phyloP scores from a whole-genome alignment of 1,140 invertebrate species.

The Aphelenchoides fujianensis region DNA sequence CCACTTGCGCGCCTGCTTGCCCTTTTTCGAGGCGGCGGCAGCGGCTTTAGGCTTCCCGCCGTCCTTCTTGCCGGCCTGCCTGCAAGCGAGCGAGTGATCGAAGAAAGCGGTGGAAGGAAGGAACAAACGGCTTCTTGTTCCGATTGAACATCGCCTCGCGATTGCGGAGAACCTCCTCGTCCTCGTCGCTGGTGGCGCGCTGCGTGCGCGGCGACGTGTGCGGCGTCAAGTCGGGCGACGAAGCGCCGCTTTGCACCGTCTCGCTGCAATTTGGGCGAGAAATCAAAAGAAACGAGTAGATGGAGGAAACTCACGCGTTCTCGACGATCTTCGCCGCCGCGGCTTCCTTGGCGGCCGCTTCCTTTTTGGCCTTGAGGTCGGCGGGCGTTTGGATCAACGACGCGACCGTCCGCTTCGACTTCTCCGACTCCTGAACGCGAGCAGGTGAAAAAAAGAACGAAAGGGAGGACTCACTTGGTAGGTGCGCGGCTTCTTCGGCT shows the following conservation, averaged over 20 bases:
- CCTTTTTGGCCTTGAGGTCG: slow-evolving; percentile 48
- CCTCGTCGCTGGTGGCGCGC: slow-evolving; percentile 31
- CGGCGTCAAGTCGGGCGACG: background rate
- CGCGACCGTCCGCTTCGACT: slow-evolving; percentile 96
- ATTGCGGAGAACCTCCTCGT: slow-evolving; percentile 62
- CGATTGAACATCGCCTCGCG: slow-evolving; percentile 59
- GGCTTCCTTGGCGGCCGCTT: slow-evolving; percentile 15
- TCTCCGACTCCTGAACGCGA: slow-evolving; percentile 88
- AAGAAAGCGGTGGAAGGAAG: too few relatives aligned
- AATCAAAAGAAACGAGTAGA: background rate
- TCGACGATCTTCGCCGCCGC: slow-evolving; percentile 1
- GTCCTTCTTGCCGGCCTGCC: background rate
- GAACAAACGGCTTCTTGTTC: slow-evolving; percentile 29
- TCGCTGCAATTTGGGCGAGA: background rate
- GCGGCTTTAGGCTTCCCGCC: slow-evolving; percentile 66
- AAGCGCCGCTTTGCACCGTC: background rate
- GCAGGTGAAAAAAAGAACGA: slow-evolving; percentile 62
- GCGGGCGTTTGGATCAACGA: slow-evolving; percentile 89
- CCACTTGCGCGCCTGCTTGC: slow-evolving; percentile 85
- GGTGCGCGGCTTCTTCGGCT: slow-evolving; percentile 48
- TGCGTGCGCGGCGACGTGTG: slow-evolving; percentile 27
- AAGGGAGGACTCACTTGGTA: slow-evolving; percentile 33
- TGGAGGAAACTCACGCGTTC: background rate
- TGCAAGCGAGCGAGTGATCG: background rate
- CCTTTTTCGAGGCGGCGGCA: slow-evolving; percentile 67